These are phyloP conservation scores for Phalloptychus januarius DNA, from an alignment of 2,797 vertebrate genomes.

Conservation along the genomic window DNA sequence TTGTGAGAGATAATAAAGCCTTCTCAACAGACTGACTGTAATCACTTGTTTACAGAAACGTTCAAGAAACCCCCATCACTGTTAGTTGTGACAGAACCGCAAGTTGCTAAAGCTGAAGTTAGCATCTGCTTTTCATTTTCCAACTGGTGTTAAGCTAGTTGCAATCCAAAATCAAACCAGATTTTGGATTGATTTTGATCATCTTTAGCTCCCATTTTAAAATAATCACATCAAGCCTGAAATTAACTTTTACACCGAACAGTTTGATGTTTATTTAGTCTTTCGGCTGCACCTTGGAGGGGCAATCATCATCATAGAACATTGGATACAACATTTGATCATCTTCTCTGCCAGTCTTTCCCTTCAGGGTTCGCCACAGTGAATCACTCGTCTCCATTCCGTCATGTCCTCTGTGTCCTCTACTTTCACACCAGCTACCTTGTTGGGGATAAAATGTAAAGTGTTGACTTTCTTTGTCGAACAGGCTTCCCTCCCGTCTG, in stretches of 20 bases:
- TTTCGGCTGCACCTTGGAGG: background rate
- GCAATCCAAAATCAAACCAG: too few species aligned
- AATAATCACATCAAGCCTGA: background rate
- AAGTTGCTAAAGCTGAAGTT: background rate
- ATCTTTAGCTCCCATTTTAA: background rate
- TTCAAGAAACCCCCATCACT: background rate
- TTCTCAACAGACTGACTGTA: background rate
- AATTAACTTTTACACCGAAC: background rate
- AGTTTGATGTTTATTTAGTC: background rate
- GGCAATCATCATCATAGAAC: background rate
- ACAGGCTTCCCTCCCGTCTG: background rate
- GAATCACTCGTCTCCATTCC: background rate
- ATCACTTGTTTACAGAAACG: background rate
- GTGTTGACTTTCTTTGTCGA: slow-evolving; percentile 13
- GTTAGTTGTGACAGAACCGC: background rate
- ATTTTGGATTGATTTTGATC: background rate
- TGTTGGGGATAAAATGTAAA: slow-evolving; percentile 21
- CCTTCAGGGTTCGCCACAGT: background rate
- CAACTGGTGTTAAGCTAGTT: background rate
- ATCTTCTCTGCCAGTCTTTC: background rate
- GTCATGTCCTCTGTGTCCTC: background rate
- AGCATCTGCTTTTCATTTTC: background rate
- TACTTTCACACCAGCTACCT: background rate
- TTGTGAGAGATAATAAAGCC: background rate
- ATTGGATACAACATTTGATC: background rate